phyloP scores from a whole-genome alignment of 2,888 invertebrate species.

The Pseudanteris insignis region DNA sequence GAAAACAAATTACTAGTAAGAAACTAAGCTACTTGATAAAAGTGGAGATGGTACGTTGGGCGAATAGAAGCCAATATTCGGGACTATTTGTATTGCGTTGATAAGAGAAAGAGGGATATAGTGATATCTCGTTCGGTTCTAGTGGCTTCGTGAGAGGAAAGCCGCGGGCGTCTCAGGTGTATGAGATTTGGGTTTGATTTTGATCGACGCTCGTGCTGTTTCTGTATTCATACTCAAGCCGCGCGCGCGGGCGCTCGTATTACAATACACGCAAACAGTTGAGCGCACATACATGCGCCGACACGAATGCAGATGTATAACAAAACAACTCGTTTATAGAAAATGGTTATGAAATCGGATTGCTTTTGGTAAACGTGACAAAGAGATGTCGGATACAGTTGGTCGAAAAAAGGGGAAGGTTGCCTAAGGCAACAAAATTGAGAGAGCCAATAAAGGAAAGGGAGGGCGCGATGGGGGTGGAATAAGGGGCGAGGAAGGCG shows the following conservation, averaged over 20 bases:
- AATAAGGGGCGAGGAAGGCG: conserved; percentile 41
- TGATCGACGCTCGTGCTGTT: conserved; percentile 22
- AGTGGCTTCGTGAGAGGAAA: conserved; percentile 17
- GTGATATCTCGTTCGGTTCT: conserved; percentile 25
- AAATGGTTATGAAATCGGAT: conserved; percentile 55
- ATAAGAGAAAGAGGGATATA: conserved; percentile 27
- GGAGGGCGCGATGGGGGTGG: conserved; percentile 12
- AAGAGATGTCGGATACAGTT: conserved; percentile 35
- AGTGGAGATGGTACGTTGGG: conserved; percentile 1
- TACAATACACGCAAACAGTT: conserved; percentile 1
- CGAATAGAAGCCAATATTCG: conserved; percentile 21
- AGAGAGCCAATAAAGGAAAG: conserved; percentile 39
- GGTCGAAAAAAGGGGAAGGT: conserved; percentile 37
- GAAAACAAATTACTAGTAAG: conserved; percentile 9
- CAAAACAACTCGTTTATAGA: conserved; percentile 54
- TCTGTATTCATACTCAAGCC: conserved; percentile 4
- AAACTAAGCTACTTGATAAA: conserved; percentile 7
- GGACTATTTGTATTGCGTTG: conserved; percentile 6
- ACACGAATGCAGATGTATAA: conserved; percentile 15
- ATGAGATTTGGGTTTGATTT: conserved; percentile 42
- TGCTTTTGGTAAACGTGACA: conserved; percentile 38
- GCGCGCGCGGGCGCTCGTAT: background rate
- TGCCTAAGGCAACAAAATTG: conserved; percentile 43
- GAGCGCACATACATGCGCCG: background rate
- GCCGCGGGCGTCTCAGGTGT: conserved; percentile 42